Evolutionary conservation across 2,888 invertebrate genomes (phyloP), one percentile per base, ranked within the genome.

Genomic region (Drymonia ruficornis): DNA sequence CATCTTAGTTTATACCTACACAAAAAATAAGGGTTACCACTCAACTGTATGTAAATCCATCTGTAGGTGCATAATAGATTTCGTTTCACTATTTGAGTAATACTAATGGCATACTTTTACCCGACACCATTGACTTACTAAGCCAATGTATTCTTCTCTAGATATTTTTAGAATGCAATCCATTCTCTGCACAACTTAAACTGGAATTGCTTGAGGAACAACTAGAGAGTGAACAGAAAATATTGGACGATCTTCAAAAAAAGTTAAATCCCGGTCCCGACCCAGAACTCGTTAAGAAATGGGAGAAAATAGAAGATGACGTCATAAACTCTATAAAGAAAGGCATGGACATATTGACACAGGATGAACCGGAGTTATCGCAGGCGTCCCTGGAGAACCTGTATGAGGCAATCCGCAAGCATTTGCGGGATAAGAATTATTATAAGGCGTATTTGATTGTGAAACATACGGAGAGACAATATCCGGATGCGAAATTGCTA

Each of bases 121-220:
- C 11, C n/a, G 40, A 18, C 2, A 15, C 1, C 9, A 29, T 2
- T 0, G n/a, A 8, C 1, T 15, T 36, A 7, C 7, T 50, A 5
- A 15, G 12, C 4, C 12, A 29, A 28, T 42, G 8, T 52, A 55
- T 51, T 43, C 18, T 23, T 52, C 72, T 78, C 49, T 85, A 94
- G 88, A 93, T 95, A 15, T 96, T 98, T 81, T 87, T 99, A 42
- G 95, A 97, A 81, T 94, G 95, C 65, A 99, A 99, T 90, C 96
- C 97, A 5, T 99, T 96, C 84, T 95, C 96, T n/a, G 95, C 96
- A 0, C 95, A 95, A 89, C 93, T 96, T 70, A 92, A 90, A 70
- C 78, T 89, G 15, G 90, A 93, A 72, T 84, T 94, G 56, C 85
- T 96, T 38, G 91, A 94, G 70, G 90, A 93, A 52, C 94, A 95